These are phyloP conservation scores for Notolepis coatsorum DNA, from an alignment of 2,797 vertebrate species.

Conservation along the genomic window DNA sequence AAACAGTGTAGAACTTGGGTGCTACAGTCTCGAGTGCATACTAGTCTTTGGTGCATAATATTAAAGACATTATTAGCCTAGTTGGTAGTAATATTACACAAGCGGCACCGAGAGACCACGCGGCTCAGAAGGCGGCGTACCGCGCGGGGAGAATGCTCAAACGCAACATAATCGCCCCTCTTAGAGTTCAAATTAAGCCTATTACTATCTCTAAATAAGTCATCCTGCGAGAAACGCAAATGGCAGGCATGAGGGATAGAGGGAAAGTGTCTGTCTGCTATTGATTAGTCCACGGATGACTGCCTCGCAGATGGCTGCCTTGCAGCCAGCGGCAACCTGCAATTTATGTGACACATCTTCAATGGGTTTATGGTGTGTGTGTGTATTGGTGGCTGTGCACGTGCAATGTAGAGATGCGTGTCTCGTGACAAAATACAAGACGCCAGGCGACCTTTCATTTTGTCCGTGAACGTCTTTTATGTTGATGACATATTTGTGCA, in stretches of 20 bases:
- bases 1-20: too few species aligned
- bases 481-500: constrained; percentile 41
- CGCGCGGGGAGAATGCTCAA: constrained; percentile 2
- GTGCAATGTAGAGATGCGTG: not conserved
- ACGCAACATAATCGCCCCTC: constrained; percentile 41
- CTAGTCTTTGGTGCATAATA: too few species aligned
- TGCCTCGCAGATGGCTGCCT: too few species aligned
- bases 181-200: constrained; percentile 56
- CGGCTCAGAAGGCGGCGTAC: constrained; percentile 21
- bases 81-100: too few species aligned
- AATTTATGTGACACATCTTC: constrained; percentile 23
- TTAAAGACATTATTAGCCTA: too few species aligned
- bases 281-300: constrained; percentile 47
- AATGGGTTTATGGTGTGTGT: not conserved
- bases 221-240: constrained; percentile 29
- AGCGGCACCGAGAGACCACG: not conserved
- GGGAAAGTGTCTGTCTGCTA: constrained; percentile 33
- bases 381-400: not conserved
- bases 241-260: constrained; percentile 7
- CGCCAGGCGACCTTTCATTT: not conserved
- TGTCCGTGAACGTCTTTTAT: constrained; percentile 53
- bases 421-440: not conserved
- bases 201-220: constrained; percentile 53
- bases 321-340: constrained; percentile 33
- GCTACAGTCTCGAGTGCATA: too few species aligned